Base-by-base conservation (phyloP, 2,113 vertebrate genomes). In the Mirza zaza region DNA sequence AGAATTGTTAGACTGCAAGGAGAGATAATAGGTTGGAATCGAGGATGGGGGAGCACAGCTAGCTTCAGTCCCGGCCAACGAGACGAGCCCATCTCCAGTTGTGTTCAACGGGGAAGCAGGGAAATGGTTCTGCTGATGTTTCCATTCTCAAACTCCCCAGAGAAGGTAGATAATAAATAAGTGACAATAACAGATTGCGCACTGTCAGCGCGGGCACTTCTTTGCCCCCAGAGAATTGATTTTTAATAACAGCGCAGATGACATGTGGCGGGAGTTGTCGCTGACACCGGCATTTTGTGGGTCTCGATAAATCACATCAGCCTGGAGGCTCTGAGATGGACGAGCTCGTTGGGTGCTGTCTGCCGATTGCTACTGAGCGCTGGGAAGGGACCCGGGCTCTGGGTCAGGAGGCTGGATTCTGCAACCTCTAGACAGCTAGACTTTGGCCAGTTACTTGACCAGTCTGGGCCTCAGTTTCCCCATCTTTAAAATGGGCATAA, bases 191-290 rank as follows among this genome's bases (percentile, higher is more conserved):
- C 97, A 98, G 97, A 99, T 99, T 98, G 98, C 96, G 96, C 80
- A 18, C 89, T 98, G 98, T 98, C 97, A 97, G 94, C 90, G 3
- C 4, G 95, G 98, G 95, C 91, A 92, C 94, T 97, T 97, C 96
- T 97, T 94, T 95, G 96, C 97, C 97, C 96, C 97, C 59, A 79
- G 98, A 98, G 98, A 98, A 99, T 91, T 98, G 98, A 98, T 98
- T 98, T 98, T 98, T 98, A 99, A 98, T 99, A 99, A 98, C 97
- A 97, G 97, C 88, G 59, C 55, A 90, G 98, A 98, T 98, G 98
- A 98, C 98, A 98, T 76, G 97, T 97, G 98, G 98, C 80, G 21
- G 98, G 98, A 98, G 97, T 96, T 97, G 98, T 97, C 96, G 98
- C 98, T 98, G 98, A 98, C 98, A 98, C 92, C 27, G 96, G 97